These are phyloP conservation scores for Andrena fulva DNA, from an alignment of 2,888 invertebrate species.

Conservation along the genomic window DNA sequence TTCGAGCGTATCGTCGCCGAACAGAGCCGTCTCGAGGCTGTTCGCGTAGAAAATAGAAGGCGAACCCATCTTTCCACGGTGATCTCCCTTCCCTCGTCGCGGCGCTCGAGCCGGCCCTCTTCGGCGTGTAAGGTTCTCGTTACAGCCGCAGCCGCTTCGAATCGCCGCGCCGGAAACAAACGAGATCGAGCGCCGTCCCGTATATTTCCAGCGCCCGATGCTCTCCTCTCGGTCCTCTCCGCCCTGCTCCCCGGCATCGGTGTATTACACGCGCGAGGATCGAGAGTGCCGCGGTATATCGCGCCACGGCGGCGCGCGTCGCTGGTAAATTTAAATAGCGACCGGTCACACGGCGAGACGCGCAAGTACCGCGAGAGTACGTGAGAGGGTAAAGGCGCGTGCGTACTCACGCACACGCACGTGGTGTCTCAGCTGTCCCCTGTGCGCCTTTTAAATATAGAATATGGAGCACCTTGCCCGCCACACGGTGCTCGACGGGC, in stretches of 20 bases:
- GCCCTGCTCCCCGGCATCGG: not conserved
- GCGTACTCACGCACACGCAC: constrained; percentile 69
- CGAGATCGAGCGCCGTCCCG: constrained; percentile 60
- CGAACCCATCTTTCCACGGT: not conserved
- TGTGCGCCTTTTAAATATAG: constrained; percentile 81
- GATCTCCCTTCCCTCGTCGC: not conserved
- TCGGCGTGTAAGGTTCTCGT: constrained; percentile 64
- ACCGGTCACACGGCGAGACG: constrained; percentile 60
- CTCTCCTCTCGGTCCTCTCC: constrained; percentile 7
- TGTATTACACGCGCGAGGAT: constrained; percentile 13
- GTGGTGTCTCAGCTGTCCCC: constrained; percentile 64
- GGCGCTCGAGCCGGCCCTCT: constrained; percentile 4
- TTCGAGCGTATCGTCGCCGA: constrained; percentile 48
- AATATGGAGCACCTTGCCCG: constrained; percentile 81
- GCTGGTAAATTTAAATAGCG: constrained; percentile 77
- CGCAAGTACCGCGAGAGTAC: constrained; percentile 24
- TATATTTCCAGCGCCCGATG: constrained; percentile 67
- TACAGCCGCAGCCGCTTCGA: constrained; percentile 57
- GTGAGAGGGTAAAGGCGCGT: constrained; percentile 37
- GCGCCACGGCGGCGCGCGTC: constrained; percentile 64
- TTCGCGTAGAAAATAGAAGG: constrained; percentile 68
- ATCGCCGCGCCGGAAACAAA: constrained; percentile 73
- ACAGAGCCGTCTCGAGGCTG: constrained; percentile 23
- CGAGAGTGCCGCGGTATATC: constrained; percentile 3
- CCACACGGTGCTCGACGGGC: constrained; percentile 57